Percentiles rank a stretch among this genome's conserved stretches.
phyloP scores from a whole-genome alignment of 2,113 vertebrate genomes.

The Xenotilapia caudafasciata region DNA sequence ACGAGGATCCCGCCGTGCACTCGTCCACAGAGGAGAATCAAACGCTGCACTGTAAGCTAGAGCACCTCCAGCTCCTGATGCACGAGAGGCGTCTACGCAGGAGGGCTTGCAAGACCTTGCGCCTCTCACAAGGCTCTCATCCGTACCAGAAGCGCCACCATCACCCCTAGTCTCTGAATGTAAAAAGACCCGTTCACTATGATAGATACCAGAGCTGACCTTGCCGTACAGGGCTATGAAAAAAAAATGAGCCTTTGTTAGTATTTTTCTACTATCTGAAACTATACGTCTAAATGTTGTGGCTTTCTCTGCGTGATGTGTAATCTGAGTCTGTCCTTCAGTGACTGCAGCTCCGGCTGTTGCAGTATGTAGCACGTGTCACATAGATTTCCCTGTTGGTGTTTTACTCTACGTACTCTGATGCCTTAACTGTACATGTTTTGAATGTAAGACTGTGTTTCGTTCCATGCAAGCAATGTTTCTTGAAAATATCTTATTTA shows the following conservation, averaged over 20 bases:
- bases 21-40: slow-evolving; percentile 76
- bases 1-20: slow-evolving; percentile 69
- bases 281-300: not conserved
- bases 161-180: not conserved
- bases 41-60: slow-evolving; percentile 84
- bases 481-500: not conserved
- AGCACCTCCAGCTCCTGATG: slow-evolving; percentile 84
- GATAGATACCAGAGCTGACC: slow-evolving; percentile 46
- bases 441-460: slow-evolving; percentile 26
- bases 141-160: slow-evolving; percentile 57
- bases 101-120: slow-evolving; percentile 74
- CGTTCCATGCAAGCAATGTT: not conserved
- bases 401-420: not conserved
- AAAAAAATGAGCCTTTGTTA: not conserved
- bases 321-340: not conserved
- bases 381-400: not conserved
- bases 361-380: slow-evolving; percentile 3
- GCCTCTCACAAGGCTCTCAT: slow-evolving; percentile 74
- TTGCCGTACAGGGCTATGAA: not conserved
- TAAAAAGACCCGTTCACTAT: slow-evolving; percentile 67
- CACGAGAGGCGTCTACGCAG: slow-evolving; percentile 82
- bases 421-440: slow-evolving; percentile 34
- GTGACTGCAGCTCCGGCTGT: not conserved
- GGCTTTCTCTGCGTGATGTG: not conserved
- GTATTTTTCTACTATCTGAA: not conserved